Evolutionary conservation across 2,888 invertebrate species (phyloP), one percentile per base, ranked within the genome.

Genomic region (Folsomia candida): DNA sequence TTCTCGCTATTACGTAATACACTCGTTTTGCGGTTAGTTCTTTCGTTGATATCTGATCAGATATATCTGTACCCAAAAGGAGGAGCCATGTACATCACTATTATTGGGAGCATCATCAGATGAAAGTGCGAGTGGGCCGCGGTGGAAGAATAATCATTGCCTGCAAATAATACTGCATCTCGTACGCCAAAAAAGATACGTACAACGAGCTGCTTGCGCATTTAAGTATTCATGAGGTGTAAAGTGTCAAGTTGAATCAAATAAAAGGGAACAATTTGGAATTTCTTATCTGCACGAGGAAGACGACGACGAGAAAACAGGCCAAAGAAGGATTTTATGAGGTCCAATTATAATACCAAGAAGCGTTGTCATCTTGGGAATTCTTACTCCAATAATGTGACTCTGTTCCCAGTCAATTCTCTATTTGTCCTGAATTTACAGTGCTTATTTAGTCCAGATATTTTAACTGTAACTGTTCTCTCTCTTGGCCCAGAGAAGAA

Each of bases 201-300:
- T n/a, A 37, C 37, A 14, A 37, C 14, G 37, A 37, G 37, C 37
- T 37, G 37, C 37, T 37, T 14, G 4, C 37, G 27, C 58, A 59
- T 51, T 72, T 72, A 59, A 20, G 51, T 64, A 72, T 72, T 72
- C 72, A 72, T 69, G 72, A 72, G 72, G 72, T 72, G 72, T 69
- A 72, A 72, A 72, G 69, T 72, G 72, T 72, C 69, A 69, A 63
- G 51, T 72, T 66, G 67, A 62, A 62, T 72, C 67, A 69, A 69
- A 63, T 69, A 64, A 67, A 69, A 69, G 51, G 59, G 64, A 63
- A 66, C 67, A 72, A 69, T 69, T 72, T 64, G 37, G 26, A 68
- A 24, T 62, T 72, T 66, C 72, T 69, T 72, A 72, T 67, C 72
- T 37, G 63, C 61, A 28, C 29, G 37, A 71, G n/a, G n/a, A n/a